These are phyloP conservation scores for Brachycybe producta DNA, from an alignment of 2,888 invertebrate genomes.

Conservation along the genomic window DNA sequence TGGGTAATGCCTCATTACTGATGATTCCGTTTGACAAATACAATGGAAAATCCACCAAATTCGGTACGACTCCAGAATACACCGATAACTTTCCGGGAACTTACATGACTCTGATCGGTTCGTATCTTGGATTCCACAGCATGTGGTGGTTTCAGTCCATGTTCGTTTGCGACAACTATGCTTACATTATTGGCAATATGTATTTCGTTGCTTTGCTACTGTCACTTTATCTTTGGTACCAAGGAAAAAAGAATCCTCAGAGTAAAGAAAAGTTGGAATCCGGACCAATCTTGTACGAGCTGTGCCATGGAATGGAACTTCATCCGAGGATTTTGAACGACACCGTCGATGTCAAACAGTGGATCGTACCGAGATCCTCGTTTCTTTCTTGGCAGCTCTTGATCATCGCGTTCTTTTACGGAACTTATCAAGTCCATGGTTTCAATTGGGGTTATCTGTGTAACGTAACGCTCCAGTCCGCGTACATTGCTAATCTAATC, in stretches of 20 bases:
- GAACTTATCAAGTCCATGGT: slow-evolving; percentile 24
- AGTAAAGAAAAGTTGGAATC: slow-evolving; percentile 17
- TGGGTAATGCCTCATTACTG: slow-evolving; percentile 37
- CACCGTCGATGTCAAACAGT: slow-evolving; percentile 22
- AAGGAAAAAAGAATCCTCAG: slow-evolving; percentile 27
- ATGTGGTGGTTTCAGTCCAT: slow-evolving; percentile 31
- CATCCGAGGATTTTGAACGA: slow-evolving; percentile 38
- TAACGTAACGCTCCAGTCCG: slow-evolving; percentile 36
- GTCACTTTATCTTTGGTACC: slow-evolving; percentile 32
- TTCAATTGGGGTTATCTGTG: slow-evolving; percentile 29
- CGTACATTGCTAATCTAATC: slow-evolving; percentile 44
- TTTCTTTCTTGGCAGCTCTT: slow-evolving; percentile 36
- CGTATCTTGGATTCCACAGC: slow-evolving; percentile 29
- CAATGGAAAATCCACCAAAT: slow-evolving; percentile 38
- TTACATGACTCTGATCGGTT: slow-evolving; percentile 34
- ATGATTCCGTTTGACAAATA: slow-evolving; percentile 32
- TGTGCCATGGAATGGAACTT: slow-evolving; percentile 46
- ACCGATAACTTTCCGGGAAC: slow-evolving; percentile 40
- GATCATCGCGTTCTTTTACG: slow-evolving; percentile 19
- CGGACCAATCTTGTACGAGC: slow-evolving; percentile 37
- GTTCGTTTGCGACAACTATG: slow-evolving; percentile 37
- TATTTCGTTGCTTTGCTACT: slow-evolving; percentile 37
- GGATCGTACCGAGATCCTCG: slow-evolving; percentile 38
- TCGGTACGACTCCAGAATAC: slow-evolving; percentile 38
- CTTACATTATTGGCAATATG: slow-evolving; percentile 36